Base-by-base conservation (phyloP, 2,113 vertebrate genomes). In the Hydropotes inermis region DNA sequence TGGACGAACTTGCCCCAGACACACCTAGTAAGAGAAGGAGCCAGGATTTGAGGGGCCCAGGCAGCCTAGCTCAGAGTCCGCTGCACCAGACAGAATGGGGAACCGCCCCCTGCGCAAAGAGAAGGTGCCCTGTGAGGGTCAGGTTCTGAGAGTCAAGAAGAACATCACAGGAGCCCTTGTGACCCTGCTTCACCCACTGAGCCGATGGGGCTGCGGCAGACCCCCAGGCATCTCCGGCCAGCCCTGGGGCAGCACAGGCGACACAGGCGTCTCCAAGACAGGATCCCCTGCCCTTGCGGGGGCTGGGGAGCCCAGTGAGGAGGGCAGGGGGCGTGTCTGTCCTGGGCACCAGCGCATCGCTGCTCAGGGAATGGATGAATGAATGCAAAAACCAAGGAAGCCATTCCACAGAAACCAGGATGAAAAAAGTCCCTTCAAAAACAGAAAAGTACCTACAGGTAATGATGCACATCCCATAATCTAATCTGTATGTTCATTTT, bases 231-330 rank as follows among this genome's bases (percentile, higher is more conserved):
- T 33, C 67, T 85, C 81, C 30, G 9, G 61, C 43, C 85, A 83
- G 39, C 57, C 36, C 19, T 23, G 2, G 1, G 17, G 85, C 1
- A 36, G 92, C 79, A 43, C 12, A 79, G 60, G 78, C 0, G 2
- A 85, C 0, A 5, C 25, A 33, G 67, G 50, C 1, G 0, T 50
- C 88, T 64, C 39, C 6, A 28, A 67, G 61, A 70, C 78, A 70
- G 0, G 1, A 64, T 9, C 9, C 33, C 50, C 45, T 64, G 45
- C n/a, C 10, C 61, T 39, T 15, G 3, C 0, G 0, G 55, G 67
- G 54, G 23, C 14, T 8, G 21, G 55, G 36, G 92, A 82, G 86
- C 23, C 45, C 54, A 47, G 47, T 3, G 64, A 45, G 39, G 64
- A 55, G 39, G 28, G 23, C 7, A 27, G 25, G 25, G 14, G 11